phyloP scores from a whole-genome alignment of 2,888 invertebrate genomes.

The Acanthosepion esculentum region DNA sequence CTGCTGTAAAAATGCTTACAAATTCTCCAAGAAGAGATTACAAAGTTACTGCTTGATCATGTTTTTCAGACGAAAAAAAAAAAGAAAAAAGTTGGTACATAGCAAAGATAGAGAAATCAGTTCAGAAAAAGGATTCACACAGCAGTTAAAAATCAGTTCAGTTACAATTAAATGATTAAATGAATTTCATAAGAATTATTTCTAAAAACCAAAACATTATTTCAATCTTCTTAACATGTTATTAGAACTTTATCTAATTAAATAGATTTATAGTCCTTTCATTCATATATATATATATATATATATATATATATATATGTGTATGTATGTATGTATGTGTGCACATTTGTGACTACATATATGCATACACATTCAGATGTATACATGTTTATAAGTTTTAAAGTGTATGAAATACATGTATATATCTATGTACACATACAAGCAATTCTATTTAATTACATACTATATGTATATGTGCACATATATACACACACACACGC shows the following conservation, averaged over 20 bases:
- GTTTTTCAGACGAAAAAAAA: neutral
- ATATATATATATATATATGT: neutral
- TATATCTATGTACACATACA: neutral
- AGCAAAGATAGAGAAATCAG: constrained; percentile 15
- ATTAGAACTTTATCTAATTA: neutral
- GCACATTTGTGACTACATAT: neutral
- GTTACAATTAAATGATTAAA: constrained; percentile 33
- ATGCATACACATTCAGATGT: neutral
- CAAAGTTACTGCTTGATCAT: neutral
- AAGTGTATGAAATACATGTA: neutral
- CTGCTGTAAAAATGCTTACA: constrained; percentile 7
- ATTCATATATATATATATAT: neutral
- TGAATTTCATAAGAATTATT: neutral
- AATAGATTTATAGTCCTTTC: neutral
- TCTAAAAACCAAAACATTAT: neutral
- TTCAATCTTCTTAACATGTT: neutral
- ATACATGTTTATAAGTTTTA: neutral
- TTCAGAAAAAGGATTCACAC: constrained; percentile 13
- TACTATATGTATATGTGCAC: neutral
- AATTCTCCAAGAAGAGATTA: neutral
- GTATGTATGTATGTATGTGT: neutral
- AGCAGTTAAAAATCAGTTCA: neutral
- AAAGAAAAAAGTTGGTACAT: neutral
- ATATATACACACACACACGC: too few species aligned
- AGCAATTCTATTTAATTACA: neutral